Evolutionary conservation across 2,888 invertebrate genomes (phyloP).

Genomic region (Alentia gelatinosa): DNA sequence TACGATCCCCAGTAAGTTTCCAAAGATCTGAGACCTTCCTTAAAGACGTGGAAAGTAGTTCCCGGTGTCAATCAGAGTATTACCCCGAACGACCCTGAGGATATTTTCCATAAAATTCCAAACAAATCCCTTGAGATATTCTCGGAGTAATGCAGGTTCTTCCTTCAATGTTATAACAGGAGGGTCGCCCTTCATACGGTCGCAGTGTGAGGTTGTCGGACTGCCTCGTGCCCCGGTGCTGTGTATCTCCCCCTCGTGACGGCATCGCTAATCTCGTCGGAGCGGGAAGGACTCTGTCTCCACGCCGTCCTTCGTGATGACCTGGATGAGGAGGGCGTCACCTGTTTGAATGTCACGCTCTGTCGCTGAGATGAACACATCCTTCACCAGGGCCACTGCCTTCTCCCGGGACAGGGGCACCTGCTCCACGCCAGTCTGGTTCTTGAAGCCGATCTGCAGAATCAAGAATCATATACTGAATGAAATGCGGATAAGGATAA

Average conservation of each 20-base stretch:
- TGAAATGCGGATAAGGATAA: too few species aligned
- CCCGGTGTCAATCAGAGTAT: too few species aligned
- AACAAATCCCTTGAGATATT: too few species aligned
- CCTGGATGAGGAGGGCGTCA: conserved; percentile 91
- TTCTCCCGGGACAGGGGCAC: conserved; percentile 88
- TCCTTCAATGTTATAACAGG: too few species aligned
- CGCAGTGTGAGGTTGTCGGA: neutral
- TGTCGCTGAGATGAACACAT: conserved; percentile 98
- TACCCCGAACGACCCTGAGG: too few species aligned
- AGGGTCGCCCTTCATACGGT: too few species aligned
- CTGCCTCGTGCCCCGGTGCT: neutral
- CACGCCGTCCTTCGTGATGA: conserved; percentile 93
- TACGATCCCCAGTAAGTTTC: too few species aligned
- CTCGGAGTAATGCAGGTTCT: too few species aligned
- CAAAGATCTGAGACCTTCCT: too few species aligned
- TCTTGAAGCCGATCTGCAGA: conserved; percentile 90
- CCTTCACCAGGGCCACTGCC: conserved; percentile 92
- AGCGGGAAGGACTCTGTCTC: conserved; percentile 86
- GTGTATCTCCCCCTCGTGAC: neutral
- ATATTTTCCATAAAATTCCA: too few species aligned
- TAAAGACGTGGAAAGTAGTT: too few species aligned
- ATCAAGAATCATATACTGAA: too few species aligned
- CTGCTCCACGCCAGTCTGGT: conserved; percentile 87
- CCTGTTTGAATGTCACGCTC: conserved; percentile 99
- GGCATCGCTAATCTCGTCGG: conserved; percentile 87